Evolutionary conservation across 2,113 vertebrate genomes (phyloP).

Genomic region (Crotalus viridis): DNA sequence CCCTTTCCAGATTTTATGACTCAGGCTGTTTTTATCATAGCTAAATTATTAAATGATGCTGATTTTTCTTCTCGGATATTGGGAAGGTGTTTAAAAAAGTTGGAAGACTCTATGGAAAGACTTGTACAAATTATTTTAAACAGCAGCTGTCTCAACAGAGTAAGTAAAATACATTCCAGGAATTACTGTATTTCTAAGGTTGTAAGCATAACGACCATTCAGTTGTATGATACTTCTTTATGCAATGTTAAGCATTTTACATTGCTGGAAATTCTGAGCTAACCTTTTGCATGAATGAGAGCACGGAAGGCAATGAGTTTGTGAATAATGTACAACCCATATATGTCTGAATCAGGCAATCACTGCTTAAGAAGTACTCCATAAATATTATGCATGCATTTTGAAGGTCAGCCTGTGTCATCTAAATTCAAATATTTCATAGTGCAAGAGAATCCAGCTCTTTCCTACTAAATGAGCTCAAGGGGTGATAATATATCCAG

Average conservation of each 20-base stretch:
- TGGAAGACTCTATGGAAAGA: slow-evolving; percentile 77
- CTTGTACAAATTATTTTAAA: slow-evolving; percentile 76
- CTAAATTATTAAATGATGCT: slow-evolving; percentile 66
- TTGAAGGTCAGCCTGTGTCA: not conserved
- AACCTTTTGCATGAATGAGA: not conserved
- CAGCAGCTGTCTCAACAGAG: slow-evolving; percentile 68
- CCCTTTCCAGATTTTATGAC: slow-evolving; percentile 64
- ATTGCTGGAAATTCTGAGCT: not conserved
- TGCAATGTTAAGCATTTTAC: not conserved
- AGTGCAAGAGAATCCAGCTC: not conserved
- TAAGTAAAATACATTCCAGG: slow-evolving; percentile 70
- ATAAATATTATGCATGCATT: slow-evolving; percentile 7
- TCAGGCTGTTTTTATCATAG: slow-evolving; percentile 71
- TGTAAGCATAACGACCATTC: not conserved
- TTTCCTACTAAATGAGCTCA: not conserved
- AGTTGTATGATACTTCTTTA: not conserved
- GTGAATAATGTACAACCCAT: not conserved
- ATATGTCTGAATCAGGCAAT: not conserved
- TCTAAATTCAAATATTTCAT: not conserved
- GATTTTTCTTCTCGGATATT: slow-evolving; percentile 67
- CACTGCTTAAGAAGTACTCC: not conserved
- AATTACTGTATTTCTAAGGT: not conserved
- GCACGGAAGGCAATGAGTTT: not conserved
- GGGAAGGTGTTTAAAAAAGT: slow-evolving; percentile 66
- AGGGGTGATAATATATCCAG: not conserved